Conservation (phyloP, 2,888 invertebrate species). For the Lordiphosa andalusiaca region DNA sequence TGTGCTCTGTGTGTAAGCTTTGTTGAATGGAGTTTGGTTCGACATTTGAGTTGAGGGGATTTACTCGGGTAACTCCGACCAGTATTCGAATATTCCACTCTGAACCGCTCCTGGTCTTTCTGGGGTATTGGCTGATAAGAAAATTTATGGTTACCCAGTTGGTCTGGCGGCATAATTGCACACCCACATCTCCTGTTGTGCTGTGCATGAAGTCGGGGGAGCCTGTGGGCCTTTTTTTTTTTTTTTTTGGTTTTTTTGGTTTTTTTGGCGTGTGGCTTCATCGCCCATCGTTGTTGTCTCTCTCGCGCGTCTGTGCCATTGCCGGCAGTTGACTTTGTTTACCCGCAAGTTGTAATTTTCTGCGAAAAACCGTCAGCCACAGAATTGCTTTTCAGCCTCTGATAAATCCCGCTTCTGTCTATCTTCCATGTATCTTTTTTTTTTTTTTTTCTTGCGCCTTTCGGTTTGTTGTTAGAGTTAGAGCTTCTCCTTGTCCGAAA, state of each 20-base stretch:
- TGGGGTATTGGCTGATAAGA: slow-evolving; percentile 53
- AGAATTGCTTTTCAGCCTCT: slow-evolving; percentile 62
- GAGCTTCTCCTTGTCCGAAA: neutral
- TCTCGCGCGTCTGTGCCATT: slow-evolving; percentile 25
- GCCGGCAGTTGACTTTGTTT: slow-evolving; percentile 64
- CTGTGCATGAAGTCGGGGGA: slow-evolving; percentile 25
- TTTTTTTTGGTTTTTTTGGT: no score
- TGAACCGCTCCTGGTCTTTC: slow-evolving; percentile 46
- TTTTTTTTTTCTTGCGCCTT: neutral
- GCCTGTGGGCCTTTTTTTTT: slow-evolving; percentile 20
- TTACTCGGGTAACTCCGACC: neutral
- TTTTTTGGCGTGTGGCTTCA: slow-evolving; percentile 38
- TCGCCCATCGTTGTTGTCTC: slow-evolving; percentile 7
- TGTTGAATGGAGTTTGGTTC: neutral
- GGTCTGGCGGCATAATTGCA: slow-evolving; percentile 72
- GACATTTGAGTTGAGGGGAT: neutral
- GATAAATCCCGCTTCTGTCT: slow-evolving; percentile 70
- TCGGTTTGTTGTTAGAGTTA: slow-evolving; percentile 7
- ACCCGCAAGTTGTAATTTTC: slow-evolving; percentile 74
- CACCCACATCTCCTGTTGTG: slow-evolving; percentile 56
- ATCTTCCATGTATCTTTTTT: slow-evolving; percentile 19
- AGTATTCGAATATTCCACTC: neutral
- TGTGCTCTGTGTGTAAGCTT: no score
- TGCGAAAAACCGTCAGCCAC: slow-evolving; percentile 65
- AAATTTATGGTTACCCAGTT: slow-evolving; percentile 65